These are phyloP conservation scores for Florisuga fusca DNA, from an alignment of 2,797 vertebrate species.

Conservation along the genomic window DNA sequence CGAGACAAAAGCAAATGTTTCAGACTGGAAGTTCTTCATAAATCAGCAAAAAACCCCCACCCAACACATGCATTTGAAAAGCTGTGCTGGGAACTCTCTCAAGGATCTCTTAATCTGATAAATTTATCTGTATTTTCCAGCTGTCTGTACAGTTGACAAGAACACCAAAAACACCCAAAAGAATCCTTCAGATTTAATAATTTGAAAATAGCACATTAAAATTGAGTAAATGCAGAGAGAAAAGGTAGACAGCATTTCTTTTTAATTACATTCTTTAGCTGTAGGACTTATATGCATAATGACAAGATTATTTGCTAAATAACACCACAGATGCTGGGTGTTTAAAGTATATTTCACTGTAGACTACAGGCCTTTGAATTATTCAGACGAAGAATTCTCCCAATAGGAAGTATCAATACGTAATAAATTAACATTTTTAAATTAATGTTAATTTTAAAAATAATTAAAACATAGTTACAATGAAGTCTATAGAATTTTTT, in stretches of 20 bases:
- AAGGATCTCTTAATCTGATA: conserved; percentile 28
- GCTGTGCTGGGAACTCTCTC: not conserved
- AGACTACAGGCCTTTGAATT: conserved; percentile 15
- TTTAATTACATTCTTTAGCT: conserved; percentile 8
- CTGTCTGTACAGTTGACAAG: conserved; percentile 7
- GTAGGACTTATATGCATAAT: conserved; percentile 6
- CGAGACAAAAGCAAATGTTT: not conserved
- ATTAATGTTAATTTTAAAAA: conserved; percentile 3
- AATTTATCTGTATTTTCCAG: conserved; percentile 51
- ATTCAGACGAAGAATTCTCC: not conserved
- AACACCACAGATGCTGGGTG: conserved; percentile 21
- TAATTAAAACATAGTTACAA: not conserved
- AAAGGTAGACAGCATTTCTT: conserved; percentile 16
- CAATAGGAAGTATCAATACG: conserved; percentile 8
- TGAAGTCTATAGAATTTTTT: not conserved
- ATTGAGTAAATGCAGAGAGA: not conserved
- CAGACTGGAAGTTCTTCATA: conserved; percentile 12
- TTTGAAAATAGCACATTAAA: conserved; percentile 19
- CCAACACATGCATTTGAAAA: not conserved
- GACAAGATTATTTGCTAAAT: not conserved
- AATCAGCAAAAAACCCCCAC: not conserved
- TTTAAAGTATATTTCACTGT: not conserved
- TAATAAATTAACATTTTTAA: not conserved
- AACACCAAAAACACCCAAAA: not conserved
- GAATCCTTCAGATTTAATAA: not conserved